A percentile compares a stretch with the other conserved stretches of the same genome.
Conservation (phyloP, 2,113 vertebrate genomes). For the Periophthalmus modestus region DNA sequence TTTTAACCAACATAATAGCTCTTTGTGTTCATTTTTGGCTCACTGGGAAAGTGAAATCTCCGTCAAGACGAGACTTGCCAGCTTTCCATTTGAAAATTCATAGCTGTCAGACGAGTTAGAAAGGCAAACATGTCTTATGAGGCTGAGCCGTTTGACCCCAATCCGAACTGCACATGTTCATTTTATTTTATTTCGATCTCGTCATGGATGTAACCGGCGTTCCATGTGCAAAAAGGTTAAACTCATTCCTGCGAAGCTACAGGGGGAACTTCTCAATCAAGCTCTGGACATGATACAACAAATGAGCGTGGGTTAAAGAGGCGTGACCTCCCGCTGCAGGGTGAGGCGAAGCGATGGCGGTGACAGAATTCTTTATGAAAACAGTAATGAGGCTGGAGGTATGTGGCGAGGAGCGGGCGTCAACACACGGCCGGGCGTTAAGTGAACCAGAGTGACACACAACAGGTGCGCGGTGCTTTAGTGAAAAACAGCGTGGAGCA, state of each 20-base stretch:
- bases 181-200: constrained; percentile 26
- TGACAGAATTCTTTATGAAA: constrained; percentile 48
- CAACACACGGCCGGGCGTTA: constrained; percentile 31
- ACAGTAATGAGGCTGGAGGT: constrained; percentile 32
- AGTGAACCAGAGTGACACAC: constrained; percentile 17
- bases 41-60: constrained; percentile 39
- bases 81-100: constrained; percentile 68
- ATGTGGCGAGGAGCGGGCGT: constrained; percentile 30
- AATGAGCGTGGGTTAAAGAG: constrained; percentile 53
- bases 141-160: constrained; percentile 56
- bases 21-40: constrained; percentile 37
- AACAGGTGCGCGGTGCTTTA: constrained; percentile 35
- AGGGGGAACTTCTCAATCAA: constrained; percentile 65
- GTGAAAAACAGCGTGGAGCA: constrained; percentile 19
- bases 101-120: constrained; percentile 62
- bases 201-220: constrained; percentile 11
- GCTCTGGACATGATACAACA: constrained; percentile 68
- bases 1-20: constrained; percentile 26
- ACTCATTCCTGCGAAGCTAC: constrained; percentile 47
- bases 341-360: constrained; percentile 38
- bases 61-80: constrained; percentile 75
- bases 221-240: constrained; percentile 62
- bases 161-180: constrained; percentile 48
- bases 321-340: constrained; percentile 51
- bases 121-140: constrained; percentile 66